phyloP scores from a whole-genome alignment of 2,888 invertebrate species.

The Phortica okadai region DNA sequence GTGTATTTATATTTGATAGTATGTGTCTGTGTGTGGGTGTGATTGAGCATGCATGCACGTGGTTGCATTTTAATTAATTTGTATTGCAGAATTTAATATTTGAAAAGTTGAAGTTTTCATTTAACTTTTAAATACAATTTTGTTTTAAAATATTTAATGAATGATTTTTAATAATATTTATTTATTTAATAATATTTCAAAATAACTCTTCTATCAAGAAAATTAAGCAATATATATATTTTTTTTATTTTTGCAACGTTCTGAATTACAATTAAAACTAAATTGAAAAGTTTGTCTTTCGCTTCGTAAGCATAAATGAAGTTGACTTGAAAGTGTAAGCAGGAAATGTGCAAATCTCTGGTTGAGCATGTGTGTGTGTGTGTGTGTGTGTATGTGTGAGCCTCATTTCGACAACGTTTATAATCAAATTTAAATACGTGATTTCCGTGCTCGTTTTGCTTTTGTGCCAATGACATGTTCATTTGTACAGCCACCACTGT shows the following conservation, averaged over 20 bases:
- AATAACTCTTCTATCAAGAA: neutral
- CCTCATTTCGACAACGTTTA: slow-evolving; percentile 26
- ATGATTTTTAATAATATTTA: neutral
- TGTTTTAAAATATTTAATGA: neutral
- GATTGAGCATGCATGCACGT: neutral
- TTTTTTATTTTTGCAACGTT: neutral
- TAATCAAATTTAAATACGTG: slow-evolving; percentile 47
- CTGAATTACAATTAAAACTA: neutral
- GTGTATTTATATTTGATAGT: neutral
- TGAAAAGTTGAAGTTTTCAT: too few relatives aligned
- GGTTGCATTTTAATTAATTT: too few relatives aligned
- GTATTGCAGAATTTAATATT: too few relatives aligned
- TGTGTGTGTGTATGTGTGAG: neutral
- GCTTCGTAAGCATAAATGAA: too few relatives aligned
- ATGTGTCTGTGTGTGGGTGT: slow-evolving; percentile 24
- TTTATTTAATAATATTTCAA: too few relatives aligned
- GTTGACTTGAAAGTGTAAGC: too few relatives aligned
- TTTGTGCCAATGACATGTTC: neutral
- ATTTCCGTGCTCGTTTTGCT: slow-evolving; percentile 38
- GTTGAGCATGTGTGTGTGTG: too few relatives aligned
- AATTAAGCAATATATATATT: neutral
- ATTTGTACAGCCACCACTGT: neutral
- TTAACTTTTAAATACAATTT: too few relatives aligned
- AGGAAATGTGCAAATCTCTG: too few relatives aligned
- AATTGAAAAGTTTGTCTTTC: neutral